These are phyloP conservation scores for Operophtera brumata DNA, from an alignment of 2,888 invertebrate species.

Conservation along the genomic window DNA sequence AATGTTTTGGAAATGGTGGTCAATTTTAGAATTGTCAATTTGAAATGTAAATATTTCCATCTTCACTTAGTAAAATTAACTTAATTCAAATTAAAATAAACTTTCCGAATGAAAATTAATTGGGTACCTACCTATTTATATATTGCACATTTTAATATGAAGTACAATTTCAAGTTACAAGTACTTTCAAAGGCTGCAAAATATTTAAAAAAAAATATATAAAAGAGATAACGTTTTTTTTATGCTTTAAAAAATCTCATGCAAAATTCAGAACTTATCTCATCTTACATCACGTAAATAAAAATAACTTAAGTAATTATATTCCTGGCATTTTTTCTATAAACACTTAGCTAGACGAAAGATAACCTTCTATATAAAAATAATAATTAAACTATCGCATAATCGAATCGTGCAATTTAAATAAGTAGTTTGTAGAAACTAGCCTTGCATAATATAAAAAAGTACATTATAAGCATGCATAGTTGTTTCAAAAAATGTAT, in stretches of 20 bases:
- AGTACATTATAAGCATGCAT: slow-evolving; percentile 43
- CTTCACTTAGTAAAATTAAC: neutral
- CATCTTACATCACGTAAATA: neutral
- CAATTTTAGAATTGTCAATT: slow-evolving; percentile 61
- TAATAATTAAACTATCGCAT: slow-evolving; percentile 65
- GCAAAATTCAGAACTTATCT: neutral
- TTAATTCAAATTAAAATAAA: too few species aligned
- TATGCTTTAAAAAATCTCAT: neutral
- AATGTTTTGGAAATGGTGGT: slow-evolving; percentile 32
- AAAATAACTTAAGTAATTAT: slow-evolving; percentile 16
- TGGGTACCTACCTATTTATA: too few species aligned
- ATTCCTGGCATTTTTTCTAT: slow-evolving; percentile 28
- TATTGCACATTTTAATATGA: neutral
- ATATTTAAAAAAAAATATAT: neutral
- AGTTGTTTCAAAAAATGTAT: slow-evolving; percentile 32
- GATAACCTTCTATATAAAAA: slow-evolving; percentile 21
- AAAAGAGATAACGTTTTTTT: neutral
- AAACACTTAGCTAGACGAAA: slow-evolving; percentile 24
- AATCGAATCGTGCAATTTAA: slow-evolving; percentile 79
- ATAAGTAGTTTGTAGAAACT: slow-evolving; percentile 64
- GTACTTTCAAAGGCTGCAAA: neutral
- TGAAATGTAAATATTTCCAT: slow-evolving; percentile 18
- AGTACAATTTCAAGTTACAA: neutral
- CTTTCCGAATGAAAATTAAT: too few species aligned
- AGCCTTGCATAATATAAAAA: slow-evolving; percentile 59